Percentiles rank a stretch among this genome's conserved stretches.
Evolutionary conservation across 2,888 invertebrate species (phyloP).

Genomic region (Therioaphis trifolii): DNA sequence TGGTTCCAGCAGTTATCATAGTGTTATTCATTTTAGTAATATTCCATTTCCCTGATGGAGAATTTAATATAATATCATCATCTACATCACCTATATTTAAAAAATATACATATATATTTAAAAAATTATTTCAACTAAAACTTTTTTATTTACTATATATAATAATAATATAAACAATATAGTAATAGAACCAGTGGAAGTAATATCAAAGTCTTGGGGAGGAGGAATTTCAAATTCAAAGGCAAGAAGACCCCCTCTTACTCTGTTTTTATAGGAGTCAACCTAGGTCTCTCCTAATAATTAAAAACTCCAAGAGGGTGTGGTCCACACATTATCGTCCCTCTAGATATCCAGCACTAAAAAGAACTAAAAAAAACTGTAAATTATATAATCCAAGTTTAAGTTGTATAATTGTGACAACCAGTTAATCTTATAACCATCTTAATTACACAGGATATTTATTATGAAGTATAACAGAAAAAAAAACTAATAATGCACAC

Average conservation of each 20-base stretch:
- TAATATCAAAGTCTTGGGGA: too few species aligned
- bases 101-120: too few species aligned
- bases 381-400: neutral
- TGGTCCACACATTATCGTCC: neutral
- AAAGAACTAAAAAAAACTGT: conserved; percentile 10
- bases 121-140: too few species aligned
- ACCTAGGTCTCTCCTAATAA: neutral
- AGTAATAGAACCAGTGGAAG: too few species aligned
- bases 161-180: too few species aligned
- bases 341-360: neutral
- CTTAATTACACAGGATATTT: neutral
- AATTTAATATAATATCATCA: too few species aligned
- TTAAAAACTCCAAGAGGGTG: neutral
- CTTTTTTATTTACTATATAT: too few species aligned
- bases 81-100: too few species aligned
- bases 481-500: neutral
- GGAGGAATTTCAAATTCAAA: neutral
- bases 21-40: too few species aligned
- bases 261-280: conserved; percentile 1
- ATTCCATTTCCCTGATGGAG: too few species aligned
- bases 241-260: neutral
- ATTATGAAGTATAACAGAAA: neutral
- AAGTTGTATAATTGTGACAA: conserved; percentile 7
- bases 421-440: neutral
- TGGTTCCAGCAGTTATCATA: too few species aligned